Percentiles rank a stretch among this genome's conserved stretches.
Evolutionary conservation across 2,113 vertebrate species (phyloP).

Genomic region (Tringa solitaria): DNA sequence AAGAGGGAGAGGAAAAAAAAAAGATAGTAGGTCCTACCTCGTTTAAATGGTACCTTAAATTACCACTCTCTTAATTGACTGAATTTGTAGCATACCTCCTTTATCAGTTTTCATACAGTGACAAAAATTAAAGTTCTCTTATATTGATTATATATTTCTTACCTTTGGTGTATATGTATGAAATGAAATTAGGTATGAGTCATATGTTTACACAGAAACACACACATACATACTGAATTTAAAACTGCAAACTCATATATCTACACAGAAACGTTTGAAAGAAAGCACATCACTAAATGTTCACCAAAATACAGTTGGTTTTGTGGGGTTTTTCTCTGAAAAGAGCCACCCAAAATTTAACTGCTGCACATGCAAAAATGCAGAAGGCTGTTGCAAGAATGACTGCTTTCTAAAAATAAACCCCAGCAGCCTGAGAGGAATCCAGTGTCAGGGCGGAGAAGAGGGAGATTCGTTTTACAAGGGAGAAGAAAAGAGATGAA

Average conservation of each 20-base stretch:
- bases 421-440: constrained; percentile 65
- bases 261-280: neutral
- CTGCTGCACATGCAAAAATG: constrained; percentile 70
- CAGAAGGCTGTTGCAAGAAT: constrained; percentile 70
- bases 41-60: constrained; percentile 31
- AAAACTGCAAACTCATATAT: constrained; percentile 23
- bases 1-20: neutral
- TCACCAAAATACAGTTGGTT: neutral
- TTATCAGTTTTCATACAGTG: constrained; percentile 12
- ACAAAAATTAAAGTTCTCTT: constrained; percentile 61
- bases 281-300: neutral
- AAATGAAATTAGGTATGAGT: constrained; percentile 14
- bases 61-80: neutral
- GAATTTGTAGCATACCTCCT: constrained; percentile 34
- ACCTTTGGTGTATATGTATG: constrained; percentile 4
- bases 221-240: neutral
- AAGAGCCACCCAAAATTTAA: constrained; percentile 63
- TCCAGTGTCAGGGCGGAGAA: constrained; percentile 51
- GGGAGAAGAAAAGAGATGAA: constrained; percentile 30
- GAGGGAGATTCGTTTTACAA: constrained; percentile 59
- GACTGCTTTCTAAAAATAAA: constrained; percentile 73
- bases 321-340: neutral
- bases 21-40: constrained; percentile 30
- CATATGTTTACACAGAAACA: constrained; percentile 21
- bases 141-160: constrained; percentile 19